These are phyloP conservation scores for Lineus longissimus DNA, from an alignment of 1,140 invertebrate species.

Conservation along the genomic window DNA sequence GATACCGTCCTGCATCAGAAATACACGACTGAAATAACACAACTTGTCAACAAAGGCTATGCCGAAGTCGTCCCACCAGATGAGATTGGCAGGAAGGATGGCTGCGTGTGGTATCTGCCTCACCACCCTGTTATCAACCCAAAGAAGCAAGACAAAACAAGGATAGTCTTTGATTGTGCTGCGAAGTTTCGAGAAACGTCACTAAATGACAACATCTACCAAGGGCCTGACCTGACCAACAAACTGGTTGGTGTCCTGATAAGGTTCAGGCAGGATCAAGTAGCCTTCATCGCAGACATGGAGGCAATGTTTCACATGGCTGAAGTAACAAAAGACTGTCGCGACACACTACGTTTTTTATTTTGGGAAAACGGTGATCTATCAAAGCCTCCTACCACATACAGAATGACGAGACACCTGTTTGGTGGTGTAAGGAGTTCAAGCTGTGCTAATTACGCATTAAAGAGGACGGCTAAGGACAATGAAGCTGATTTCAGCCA, in stretches of 20 bases:
- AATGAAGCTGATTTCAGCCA: neutral
- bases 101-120: conserved; percentile 23
- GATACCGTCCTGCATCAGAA: neutral
- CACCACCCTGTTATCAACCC: conserved; percentile 21
- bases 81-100: neutral
- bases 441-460: conserved; percentile 17
- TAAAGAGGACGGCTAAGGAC: conserved; percentile 17
- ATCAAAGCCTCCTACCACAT: conserved; percentile 5
- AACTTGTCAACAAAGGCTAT: neutral
- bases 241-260: conserved; percentile 25
- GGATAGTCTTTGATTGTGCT: conserved; percentile 27
- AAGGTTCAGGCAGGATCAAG: conserved; percentile 21
- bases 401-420: conserved; percentile 24
- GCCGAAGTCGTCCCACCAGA: neutral
- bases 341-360: conserved; percentile 18
- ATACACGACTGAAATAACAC: neutral
- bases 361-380: conserved; percentile 18
- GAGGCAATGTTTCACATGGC: conserved; percentile 28
- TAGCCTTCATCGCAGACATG: conserved; percentile 25
- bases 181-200: conserved; percentile 24
- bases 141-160: conserved; percentile 21
- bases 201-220: conserved; percentile 27
- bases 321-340: conserved; percentile 12
- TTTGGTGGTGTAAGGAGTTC: conserved; percentile 23
- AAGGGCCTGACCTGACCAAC: conserved; percentile 48